A percentile compares a stretch with the other conserved stretches of the same genome.
These are phyloP conservation scores for Actias luna DNA, from an alignment of 2,888 invertebrate genomes.

Conservation along the genomic window DNA sequence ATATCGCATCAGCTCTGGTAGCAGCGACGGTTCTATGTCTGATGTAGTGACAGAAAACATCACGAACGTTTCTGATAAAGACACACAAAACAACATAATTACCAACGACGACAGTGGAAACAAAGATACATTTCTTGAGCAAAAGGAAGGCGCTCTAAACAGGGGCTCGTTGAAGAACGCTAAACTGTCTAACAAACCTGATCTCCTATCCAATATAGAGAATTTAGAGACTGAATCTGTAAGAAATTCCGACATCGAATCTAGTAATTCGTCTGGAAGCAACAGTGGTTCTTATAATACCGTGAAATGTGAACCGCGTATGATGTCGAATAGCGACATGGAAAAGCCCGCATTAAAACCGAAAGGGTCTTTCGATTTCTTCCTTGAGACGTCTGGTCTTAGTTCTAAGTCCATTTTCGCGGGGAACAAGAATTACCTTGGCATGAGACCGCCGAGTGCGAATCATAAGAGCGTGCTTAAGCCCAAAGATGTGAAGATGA, in stretches of 20 bases:
- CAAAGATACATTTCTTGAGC: conserved; percentile 58
- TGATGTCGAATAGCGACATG: conserved; percentile 52
- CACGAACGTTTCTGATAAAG: conserved; percentile 64
- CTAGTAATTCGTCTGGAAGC: conserved; percentile 80
- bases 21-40: conserved; percentile 73
- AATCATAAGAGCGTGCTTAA: conserved; percentile 89
- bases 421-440: conserved; percentile 59
- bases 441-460: conserved; percentile 82
- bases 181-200: conserved; percentile 79
- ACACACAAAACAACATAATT: conserved; percentile 49
- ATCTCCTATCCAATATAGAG: conserved; percentile 80
- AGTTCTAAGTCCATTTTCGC: conserved; percentile 90
- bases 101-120: conserved; percentile 49
- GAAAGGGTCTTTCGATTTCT: conserved; percentile 85
- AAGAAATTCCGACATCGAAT: conserved; percentile 86
- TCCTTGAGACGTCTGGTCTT: conserved; percentile 89
- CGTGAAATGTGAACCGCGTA: conserved; percentile 71
- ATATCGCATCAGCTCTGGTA: conserved; percentile 77
- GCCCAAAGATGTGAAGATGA: conserved; percentile 89
- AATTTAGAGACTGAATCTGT: conserved; percentile 82
- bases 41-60: conserved; percentile 71
- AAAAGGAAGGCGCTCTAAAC: conserved; percentile 49
- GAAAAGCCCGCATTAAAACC: conserved; percentile 61
- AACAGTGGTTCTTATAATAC: conserved; percentile 75
- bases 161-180: conserved; percentile 61